These are phyloP conservation scores for Lycocerus yunnanus DNA, from an alignment of 2,888 invertebrate genomes.

Conservation along the genomic window DNA sequence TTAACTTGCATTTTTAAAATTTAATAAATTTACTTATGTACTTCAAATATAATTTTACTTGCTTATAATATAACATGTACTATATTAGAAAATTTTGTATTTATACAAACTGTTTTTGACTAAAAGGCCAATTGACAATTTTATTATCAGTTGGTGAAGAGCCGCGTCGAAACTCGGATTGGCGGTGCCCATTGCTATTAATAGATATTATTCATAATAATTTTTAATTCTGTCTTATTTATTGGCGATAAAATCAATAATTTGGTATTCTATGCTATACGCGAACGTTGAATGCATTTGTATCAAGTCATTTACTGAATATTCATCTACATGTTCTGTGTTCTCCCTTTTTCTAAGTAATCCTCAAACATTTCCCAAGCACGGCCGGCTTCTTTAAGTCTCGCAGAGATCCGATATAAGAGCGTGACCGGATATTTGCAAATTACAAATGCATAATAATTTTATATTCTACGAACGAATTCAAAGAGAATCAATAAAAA, in stretches of 20 bases:
- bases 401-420: constrained; percentile 33
- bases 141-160: too few relatives aligned
- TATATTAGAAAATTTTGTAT: too few relatives aligned
- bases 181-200: neutral
- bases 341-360: constrained; percentile 24
- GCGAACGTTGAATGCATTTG: constrained; percentile 4
- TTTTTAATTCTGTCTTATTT: neutral
- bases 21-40: too few relatives aligned
- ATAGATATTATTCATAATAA: too few relatives aligned
- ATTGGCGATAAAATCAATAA: neutral
- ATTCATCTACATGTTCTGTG: constrained; percentile 31
- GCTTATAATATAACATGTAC: too few relatives aligned
- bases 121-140: too few relatives aligned
- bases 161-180: too few relatives aligned
- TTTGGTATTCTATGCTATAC: neutral
- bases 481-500: neutral
- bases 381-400: constrained; percentile 34
- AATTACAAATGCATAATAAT: constrained; percentile 37
- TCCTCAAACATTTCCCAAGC: constrained; percentile 29
- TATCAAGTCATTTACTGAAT: constrained; percentile 25
- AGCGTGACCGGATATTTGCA: constrained; percentile 36
- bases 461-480: constrained; percentile 25
- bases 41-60: too few relatives aligned
- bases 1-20: too few relatives aligned
- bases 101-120: too few relatives aligned